Evolutionary conservation across 2,113 vertebrate genomes (phyloP), one percentile per base, ranked within the genome.

Genomic region (Piaya cayana): DNA sequence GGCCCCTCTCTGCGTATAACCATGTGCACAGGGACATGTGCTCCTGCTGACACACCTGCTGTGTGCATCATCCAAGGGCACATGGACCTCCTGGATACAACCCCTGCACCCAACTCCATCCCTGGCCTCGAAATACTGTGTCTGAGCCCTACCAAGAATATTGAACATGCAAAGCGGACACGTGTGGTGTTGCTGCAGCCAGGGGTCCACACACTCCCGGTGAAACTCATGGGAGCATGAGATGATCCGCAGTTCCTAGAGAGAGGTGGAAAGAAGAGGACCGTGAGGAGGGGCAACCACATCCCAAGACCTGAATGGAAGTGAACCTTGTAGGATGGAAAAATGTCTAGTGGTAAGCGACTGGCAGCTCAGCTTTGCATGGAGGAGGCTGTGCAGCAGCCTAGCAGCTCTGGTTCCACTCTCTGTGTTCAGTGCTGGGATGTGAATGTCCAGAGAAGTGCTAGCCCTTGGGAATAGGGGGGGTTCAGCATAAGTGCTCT

Each of bases 121-220:
- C 72, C 82, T 58, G n/a, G 30, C 47, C 6, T 3, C 15, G 32
- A 63, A 91, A 56, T 8, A 47, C 70, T 2, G 5, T 12, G 15
- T 52, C 69, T 78, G 78, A 93, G 68, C 72, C 97, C 98, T 99
- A 99, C 99, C 99, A 96, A 99, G 98, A 96, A 99, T 99, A 97
- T 99, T 99, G 98, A 99, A 99, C 99, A 99, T 99, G 98, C 99
- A 99, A 85, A 99, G 98, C 0, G 99, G 99, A 69, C 99, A 99
- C 2, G 99, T 99, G 93, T 98, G 99, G 82, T 99, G 98, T 76
- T 99, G 99, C 82, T 99, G 97, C 45, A 99, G 98, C 99, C 99
- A 99, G 64, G 99, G 99, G 96, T 99, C 99, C 65, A 99, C 99
- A 43, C 99, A 99, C 53, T 98, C 98, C 86, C 98, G 98, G 81